These are phyloP conservation scores for Podarcis siculus DNA, from an alignment of 2,797 vertebrate genomes.

Conservation along the genomic window DNA sequence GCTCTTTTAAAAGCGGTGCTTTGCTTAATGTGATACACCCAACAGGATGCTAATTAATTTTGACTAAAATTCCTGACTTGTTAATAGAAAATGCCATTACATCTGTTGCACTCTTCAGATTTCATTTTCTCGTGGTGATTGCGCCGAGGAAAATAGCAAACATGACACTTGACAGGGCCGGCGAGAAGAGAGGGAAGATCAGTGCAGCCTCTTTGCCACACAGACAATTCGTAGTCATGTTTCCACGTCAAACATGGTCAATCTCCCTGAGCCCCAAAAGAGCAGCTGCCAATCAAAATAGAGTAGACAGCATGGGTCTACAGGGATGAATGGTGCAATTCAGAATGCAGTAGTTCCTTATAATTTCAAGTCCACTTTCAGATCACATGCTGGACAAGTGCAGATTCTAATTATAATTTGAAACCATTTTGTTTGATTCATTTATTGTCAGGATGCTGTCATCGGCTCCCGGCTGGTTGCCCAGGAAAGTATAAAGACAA, in stretches of 20 bases:
- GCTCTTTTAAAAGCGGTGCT: background rate
- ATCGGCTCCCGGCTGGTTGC: too few relatives aligned
- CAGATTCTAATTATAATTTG: background rate
- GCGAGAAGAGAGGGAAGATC: background rate
- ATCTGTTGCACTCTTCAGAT: conserved; percentile 23
- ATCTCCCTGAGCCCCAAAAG: background rate
- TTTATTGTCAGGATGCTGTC: too few relatives aligned
- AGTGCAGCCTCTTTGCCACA: background rate
- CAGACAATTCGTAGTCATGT: background rate
- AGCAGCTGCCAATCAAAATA: background rate
- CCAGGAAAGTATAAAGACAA: too few relatives aligned
- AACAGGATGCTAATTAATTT: conserved; percentile 47
- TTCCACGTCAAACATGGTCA: background rate
- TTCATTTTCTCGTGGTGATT: conserved; percentile 3
- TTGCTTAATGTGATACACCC: conserved; percentile 2
- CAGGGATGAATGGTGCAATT: background rate
- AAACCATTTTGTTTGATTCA: background rate
- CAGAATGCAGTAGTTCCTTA: background rate
- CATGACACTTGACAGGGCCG: background rate
- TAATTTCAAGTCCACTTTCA: background rate
- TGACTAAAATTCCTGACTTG: conserved; percentile 32
- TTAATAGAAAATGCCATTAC: conserved; percentile 26
- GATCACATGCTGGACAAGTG: background rate
- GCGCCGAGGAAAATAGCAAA: background rate
- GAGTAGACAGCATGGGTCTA: background rate